Evolutionary conservation across 2,113 vertebrate species (phyloP).

Genomic region (Callipepla squamata): DNA sequence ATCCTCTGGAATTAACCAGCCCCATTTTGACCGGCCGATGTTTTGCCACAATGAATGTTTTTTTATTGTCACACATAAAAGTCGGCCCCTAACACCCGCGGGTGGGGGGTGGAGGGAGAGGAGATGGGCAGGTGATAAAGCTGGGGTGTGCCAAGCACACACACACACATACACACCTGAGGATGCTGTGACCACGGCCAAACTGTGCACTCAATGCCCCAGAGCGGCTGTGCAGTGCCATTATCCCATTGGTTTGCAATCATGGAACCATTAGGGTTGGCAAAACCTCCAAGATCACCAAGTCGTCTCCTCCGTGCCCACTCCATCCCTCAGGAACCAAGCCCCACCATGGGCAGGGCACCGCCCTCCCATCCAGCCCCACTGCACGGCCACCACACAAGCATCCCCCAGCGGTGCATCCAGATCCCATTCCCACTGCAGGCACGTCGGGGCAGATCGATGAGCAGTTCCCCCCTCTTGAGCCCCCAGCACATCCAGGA

Average conservation of each 20-base stretch:
- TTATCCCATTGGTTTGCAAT: not conserved
- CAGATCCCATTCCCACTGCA: fast-evolving
- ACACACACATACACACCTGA: not conserved
- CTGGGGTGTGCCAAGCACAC: not conserved
- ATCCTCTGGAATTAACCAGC: constrained; percentile 74
- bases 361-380: not conserved
- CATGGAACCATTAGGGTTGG: too few species aligned
- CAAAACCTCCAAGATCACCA: too few species aligned
- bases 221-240: not conserved
- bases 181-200: not conserved
- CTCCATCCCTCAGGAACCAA: not conserved
- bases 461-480: not conserved
- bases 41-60: constrained; percentile 72
- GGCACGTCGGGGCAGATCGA: fast-evolving
- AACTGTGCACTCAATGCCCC: not conserved
- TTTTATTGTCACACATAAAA: constrained; percentile 75
- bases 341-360: not conserved
- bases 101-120: not conserved
- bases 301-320: too few species aligned
- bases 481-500: fast-evolving
- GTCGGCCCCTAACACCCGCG: constrained; percentile 32
- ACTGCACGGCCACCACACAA: fast-evolving
- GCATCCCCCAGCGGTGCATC: fast-evolving
- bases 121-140: constrained; percentile 40
- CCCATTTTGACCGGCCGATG: constrained; percentile 60